Conservation (phyloP, 2,888 invertebrate genomes). For the Boloria euphrosyne region DNA sequence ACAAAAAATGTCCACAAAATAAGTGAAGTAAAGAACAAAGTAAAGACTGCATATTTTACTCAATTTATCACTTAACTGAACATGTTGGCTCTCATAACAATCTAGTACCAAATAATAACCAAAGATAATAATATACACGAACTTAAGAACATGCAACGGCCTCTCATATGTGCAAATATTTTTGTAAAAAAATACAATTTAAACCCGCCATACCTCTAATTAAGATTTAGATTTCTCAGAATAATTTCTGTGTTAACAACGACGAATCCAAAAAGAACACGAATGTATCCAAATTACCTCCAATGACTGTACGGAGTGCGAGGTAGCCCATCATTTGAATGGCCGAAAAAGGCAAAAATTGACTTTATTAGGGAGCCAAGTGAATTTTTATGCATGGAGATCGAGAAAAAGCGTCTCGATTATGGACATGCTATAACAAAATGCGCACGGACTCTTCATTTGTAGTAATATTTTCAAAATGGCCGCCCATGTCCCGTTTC, state of each 20-base stretch:
- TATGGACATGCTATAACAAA: constrained; percentile 41
- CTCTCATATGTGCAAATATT: constrained; percentile 29
- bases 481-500: constrained; percentile 55
- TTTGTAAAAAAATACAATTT: constrained; percentile 37
- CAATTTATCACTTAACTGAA: constrained; percentile 18
- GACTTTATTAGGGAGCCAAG: constrained; percentile 54
- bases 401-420: constrained; percentile 46
- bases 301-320: constrained; percentile 58
- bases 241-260: constrained; percentile 50
- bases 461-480: constrained; percentile 53
- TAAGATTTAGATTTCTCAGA: constrained; percentile 54
- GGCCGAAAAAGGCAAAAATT: constrained; percentile 56
- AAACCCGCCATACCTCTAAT: constrained; percentile 42
- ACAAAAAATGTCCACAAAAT: no score
- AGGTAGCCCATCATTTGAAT: constrained; percentile 64
- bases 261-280: constrained; percentile 50
- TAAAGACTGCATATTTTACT: constrained; percentile 1
- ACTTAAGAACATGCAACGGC: constrained; percentile 37
- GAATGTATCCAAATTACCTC: constrained; percentile 61
- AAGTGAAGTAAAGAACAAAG: neutral
- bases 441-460: constrained; percentile 42
- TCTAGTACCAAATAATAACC: constrained; percentile 46
- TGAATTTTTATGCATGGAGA: constrained; percentile 54
- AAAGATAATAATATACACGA: constrained; percentile 40
- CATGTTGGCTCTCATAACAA: constrained; percentile 47